phyloP scores from a whole-genome alignment of 92 coral and sea anemone species.

The Paramuricea clavata region DNA sequence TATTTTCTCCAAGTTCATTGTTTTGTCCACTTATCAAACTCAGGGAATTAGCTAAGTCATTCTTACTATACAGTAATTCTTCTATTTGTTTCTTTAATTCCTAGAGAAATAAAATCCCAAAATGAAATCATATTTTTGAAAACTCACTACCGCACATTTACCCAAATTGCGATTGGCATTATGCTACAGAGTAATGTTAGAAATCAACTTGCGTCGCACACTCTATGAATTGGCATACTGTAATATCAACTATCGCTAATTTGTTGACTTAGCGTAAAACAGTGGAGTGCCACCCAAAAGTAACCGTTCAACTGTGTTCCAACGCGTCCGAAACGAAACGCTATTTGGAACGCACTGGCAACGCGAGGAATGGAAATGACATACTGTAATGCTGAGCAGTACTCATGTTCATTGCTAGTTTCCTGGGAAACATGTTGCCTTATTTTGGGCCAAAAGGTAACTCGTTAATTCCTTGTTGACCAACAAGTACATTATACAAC shows the following conservation, averaged over 20 bases:
- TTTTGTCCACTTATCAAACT: conserved; percentile 62
- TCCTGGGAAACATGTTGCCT: neutral
- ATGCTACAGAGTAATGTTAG: neutral
- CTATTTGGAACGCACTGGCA: no score
- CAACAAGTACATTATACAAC: neutral
- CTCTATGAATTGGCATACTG: neutral
- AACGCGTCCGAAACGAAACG: no score
- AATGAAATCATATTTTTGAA: neutral
- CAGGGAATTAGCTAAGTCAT: conserved; percentile 16
- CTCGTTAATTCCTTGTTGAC: neutral
- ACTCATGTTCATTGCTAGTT: no score
- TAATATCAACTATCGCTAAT: no score
- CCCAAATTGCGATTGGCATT: neutral
- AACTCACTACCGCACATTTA: neutral
- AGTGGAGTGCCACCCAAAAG: no score
- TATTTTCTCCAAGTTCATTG: conserved; percentile 60
- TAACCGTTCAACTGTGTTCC: no score
- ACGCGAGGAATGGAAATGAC: no score
- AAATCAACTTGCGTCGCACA: neutral
- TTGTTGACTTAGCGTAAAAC: no score
- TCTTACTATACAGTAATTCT: conserved; percentile 11
- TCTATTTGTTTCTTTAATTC: conserved; percentile 40
- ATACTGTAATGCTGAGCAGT: no score
- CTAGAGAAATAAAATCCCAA: neutral
- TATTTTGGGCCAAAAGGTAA: neutral